Evolutionary conservation across 2,888 invertebrate genomes (phyloP), one percentile per base, ranked within the genome.

Genomic region (Leptodirus hochenwartii): DNA sequence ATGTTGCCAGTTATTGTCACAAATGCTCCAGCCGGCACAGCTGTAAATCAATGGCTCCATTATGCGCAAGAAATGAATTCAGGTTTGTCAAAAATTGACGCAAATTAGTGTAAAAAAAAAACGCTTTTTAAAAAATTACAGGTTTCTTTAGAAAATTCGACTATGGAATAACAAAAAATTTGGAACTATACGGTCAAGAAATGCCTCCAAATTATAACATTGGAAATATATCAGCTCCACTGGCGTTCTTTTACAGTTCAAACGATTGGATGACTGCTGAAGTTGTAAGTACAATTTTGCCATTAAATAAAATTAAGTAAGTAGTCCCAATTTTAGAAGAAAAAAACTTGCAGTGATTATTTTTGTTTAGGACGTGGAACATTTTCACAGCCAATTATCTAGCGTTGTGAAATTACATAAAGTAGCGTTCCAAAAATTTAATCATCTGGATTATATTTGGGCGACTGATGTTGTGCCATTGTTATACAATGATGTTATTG

Each of bases 51-150:
- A 30, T 27, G 41, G n/a, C 16, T 40, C 9, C 43, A 43, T 34
- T 43, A 37, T 25, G 39, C 35, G 5, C 43, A 43, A 34, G 37
- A 25, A 26, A 33, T 41, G 17, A 17, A 49, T 45, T 34, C 17
- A 37, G 29, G 29, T 33, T 29, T 20, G 29, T 27, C 10, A 4
- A n/a, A n/a, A n/a, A n/a, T n/a, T n/a, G n/a, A n/a, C n/a, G n/a
- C n/a, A n/a, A n/a, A n/a, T n/a, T n/a, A n/a, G n/a, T n/a, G n/a
- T n/a, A n/a, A n/a, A n/a, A n/a, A n/a, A n/a, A n/a, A n/a, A n/a
- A n/a, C n/a, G n/a, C n/a, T n/a, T n/a, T n/a, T n/a, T n/a, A n/a
- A n/a, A n/a, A n/a, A n/a, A n/a, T n/a, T n/a, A n/a, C n/a, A n/a
- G n/a, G n/a, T n/a, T n/a, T n/a, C n/a, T n/a, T n/a, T n/a, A n/a